Percentiles rank a stretch among this genome's conserved stretches.
Conservation (phyloP, 2,888 invertebrate genomes). For the Cynaeus angustus region DNA sequence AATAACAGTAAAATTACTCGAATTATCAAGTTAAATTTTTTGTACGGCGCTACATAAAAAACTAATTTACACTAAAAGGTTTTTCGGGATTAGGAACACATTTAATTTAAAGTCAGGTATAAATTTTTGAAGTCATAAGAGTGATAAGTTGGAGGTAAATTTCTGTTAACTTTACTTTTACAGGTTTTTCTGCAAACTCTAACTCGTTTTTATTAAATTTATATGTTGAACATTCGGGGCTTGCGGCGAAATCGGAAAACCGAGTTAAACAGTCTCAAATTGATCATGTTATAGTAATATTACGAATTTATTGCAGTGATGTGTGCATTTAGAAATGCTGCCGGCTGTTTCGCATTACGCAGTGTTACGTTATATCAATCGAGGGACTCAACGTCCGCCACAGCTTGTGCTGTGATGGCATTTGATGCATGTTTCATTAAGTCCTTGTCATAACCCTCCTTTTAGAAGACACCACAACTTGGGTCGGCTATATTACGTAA, state of each 20-base stretch:
- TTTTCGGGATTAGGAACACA: conserved; percentile 10
- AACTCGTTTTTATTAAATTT: conserved; percentile 15
- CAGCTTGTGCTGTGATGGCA: conserved; percentile 51
- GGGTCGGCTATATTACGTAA: conserved; percentile 22
- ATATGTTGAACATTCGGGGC: conserved; percentile 9
- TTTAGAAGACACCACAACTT: conserved; percentile 34
- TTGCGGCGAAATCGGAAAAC: conserved; percentile 10
- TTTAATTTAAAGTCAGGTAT: neutral
- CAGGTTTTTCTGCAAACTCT: too few relatives aligned
- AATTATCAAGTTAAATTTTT: too few relatives aligned
- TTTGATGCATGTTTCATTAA: conserved; percentile 56
- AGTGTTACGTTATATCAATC: conserved; percentile 51
- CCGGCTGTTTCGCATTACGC: conserved; percentile 48
- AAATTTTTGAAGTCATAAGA: neutral
- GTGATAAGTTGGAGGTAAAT: neutral
- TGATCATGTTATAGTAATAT: conserved; percentile 16
- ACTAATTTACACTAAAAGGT: conserved; percentile 31
- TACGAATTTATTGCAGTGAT: conserved; percentile 33
- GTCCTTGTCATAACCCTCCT: conserved; percentile 51
- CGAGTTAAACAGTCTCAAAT: conserved; percentile 10
- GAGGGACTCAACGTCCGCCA: conserved; percentile 52
- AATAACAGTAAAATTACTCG: too few relatives aligned
- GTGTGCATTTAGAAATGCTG: conserved; percentile 38
- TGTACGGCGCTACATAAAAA: neutral
- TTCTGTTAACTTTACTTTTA: too few relatives aligned